Evolutionary conservation across 2,113 vertebrate genomes (phyloP), one percentile per base, ranked within the genome.

Genomic region (Carassius auratus): DNA sequence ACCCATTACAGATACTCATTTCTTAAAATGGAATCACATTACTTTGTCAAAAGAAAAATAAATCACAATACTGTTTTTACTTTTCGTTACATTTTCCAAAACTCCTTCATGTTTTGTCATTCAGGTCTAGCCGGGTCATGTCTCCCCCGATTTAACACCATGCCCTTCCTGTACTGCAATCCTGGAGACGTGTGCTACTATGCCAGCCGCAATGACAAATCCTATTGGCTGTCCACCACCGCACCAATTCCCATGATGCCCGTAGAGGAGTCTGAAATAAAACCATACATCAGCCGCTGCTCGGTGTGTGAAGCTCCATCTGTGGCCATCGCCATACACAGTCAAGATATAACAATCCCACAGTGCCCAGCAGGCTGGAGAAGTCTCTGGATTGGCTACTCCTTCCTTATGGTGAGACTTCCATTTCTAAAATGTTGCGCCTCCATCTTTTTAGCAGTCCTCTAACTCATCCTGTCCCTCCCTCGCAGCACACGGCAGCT

Each of bases 161-260:
- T 99, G 96, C 98, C 98, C 21, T 99, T 99, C 93, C 93, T 99
- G 62, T 99, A 99, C 95, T 99, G 98, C 92, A 99, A 99, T 86
- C 97, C 97, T 0, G 97, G 97, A 0, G 97, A 99, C 7, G 26
- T 97, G 45, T 99, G 98, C 90, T 97, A 99, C 81, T 99, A 98
- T 0, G 98, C 97, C 90, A 98, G 94, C 92, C 96, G 98, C 66
- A 99, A 99, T 0, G 98, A 99, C 91, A 99, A 99, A 91, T 99
- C 98, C 90, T 99, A 96, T 92, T 99, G 98, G 98, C 91, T 99
- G 73, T 99, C 98, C 45, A 99, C 97, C 19, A 99, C 97, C 0
- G 98, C 97, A 4, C 94, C 98, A 2, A 95, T 99, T 78, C 98
- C 98, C 71, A 99, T 99, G 98, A 99, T 99, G 98, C 98, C 98